Conservation (phyloP, 2,113 vertebrate species). For the Lasiurus cinereus region DNA sequence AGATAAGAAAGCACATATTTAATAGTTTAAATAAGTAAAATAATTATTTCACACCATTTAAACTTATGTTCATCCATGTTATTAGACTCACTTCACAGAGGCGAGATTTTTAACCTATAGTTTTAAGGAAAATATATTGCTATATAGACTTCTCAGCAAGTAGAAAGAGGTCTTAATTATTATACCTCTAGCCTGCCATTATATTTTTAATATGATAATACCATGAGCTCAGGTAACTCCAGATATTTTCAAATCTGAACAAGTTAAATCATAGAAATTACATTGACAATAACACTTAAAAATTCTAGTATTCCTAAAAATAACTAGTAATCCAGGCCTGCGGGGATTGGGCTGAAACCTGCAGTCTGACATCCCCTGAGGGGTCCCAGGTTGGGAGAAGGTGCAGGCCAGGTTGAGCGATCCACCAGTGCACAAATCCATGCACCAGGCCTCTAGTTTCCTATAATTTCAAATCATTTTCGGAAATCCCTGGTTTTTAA, state of each 20-base stretch:
- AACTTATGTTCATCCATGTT: background rate
- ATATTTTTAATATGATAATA: background rate
- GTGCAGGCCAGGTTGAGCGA: too few relatives aligned
- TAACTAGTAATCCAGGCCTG: too few relatives aligned
- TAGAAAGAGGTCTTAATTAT: slow-evolving; percentile 1
- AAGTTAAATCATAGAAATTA: background rate
- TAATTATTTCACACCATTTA: slow-evolving; percentile 4
- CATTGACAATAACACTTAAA: background rate
- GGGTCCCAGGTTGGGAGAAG: too few relatives aligned
- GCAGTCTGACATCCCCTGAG: fast-evolving
- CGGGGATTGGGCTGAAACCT: too few relatives aligned
- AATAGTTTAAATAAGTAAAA: background rate
- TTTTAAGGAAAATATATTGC: slow-evolving; percentile 7
- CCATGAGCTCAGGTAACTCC: background rate
- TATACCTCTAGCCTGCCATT: background rate
- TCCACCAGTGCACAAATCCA: too few relatives aligned
- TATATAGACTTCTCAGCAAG: background rate
- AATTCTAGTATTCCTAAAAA: background rate
- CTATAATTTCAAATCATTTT: slow-evolving; percentile 16
- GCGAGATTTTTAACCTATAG: background rate
- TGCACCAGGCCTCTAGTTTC: background rate
- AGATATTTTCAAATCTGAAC: background rate
- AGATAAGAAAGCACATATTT: background rate
- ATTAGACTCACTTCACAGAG: background rate
- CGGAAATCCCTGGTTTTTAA: background rate